Evolutionary conservation across 2,113 vertebrate species (phyloP).

Genomic region (Callospermophilus lateralis): DNA sequence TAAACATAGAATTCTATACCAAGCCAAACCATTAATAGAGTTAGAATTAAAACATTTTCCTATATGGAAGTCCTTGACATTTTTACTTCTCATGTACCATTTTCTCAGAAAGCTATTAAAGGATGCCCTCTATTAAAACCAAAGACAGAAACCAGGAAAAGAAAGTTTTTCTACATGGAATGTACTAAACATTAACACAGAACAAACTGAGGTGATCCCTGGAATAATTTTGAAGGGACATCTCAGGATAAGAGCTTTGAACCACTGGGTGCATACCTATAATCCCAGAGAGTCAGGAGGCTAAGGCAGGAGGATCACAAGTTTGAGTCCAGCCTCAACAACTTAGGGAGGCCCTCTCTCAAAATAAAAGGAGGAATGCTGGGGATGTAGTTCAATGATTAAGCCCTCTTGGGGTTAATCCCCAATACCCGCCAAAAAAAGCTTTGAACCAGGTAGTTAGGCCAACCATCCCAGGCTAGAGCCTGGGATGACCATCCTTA

Average conservation of each 20-base stretch:
- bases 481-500: too few species aligned
- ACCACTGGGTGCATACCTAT: too few species aligned
- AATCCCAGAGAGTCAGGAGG: too few species aligned
- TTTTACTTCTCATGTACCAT: background rate
- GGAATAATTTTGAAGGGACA: background rate
- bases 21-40: background rate
- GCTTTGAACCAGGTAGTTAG: background rate
- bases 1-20: background rate
- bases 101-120: slow-evolving; percentile 21
- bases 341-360: too few species aligned
- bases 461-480: background rate
- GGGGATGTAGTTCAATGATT: too few species aligned
- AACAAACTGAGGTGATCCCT: background rate
- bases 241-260: background rate
- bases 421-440: too few species aligned
- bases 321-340: too few species aligned
- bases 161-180: background rate
- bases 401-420: too few species aligned
- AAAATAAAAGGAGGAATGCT: too few species aligned
- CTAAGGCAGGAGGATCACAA: too few species aligned
- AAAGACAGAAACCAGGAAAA: slow-evolving; percentile 1
- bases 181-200: background rate
- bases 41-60: slow-evolving; percentile 7
- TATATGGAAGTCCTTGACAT: background rate
- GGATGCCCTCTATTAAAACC: background rate